Conservation (phyloP, 2,113 vertebrate genomes). For the Petaurus breviceps region DNA sequence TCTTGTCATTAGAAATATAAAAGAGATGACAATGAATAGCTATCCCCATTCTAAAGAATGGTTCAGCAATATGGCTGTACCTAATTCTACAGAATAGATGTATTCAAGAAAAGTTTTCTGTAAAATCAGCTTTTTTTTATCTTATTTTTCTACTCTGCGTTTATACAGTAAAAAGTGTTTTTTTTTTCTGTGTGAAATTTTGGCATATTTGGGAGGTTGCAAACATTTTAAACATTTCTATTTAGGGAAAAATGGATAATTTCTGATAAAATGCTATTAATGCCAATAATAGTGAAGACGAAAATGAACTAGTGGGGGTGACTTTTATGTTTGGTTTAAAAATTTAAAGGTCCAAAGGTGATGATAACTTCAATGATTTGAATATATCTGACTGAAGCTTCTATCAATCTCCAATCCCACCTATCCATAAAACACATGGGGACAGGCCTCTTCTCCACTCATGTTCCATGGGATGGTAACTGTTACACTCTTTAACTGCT, state of each 20-base stretch:
- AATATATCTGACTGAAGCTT: not conserved
- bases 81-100: not conserved
- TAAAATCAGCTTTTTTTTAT: not conserved
- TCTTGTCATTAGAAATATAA: not conserved
- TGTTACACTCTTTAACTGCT: not conserved
- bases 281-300: not conserved
- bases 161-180: not conserved
- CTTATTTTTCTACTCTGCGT: not conserved
- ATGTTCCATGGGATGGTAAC: not conserved
- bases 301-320: not conserved
- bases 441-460: not conserved
- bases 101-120: not conserved
- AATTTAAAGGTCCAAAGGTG: not conserved
- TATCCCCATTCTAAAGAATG: not conserved
- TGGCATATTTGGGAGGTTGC: not conserved
- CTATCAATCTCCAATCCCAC: not conserved
- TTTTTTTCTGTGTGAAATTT: not conserved
- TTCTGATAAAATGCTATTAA: not conserved
- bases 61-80: not conserved
- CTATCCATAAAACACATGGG: not conserved
- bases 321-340: not conserved
- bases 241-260: not conserved
- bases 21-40: not conserved
- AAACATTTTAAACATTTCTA: not conserved
- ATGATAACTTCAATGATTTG: not conserved